Percentiles rank a stretch among this genome's conserved stretches.
These are phyloP conservation scores for Pantherophis alleghaniensis DNA, from an alignment of 2,797 vertebrate species.

Conservation along the genomic window DNA sequence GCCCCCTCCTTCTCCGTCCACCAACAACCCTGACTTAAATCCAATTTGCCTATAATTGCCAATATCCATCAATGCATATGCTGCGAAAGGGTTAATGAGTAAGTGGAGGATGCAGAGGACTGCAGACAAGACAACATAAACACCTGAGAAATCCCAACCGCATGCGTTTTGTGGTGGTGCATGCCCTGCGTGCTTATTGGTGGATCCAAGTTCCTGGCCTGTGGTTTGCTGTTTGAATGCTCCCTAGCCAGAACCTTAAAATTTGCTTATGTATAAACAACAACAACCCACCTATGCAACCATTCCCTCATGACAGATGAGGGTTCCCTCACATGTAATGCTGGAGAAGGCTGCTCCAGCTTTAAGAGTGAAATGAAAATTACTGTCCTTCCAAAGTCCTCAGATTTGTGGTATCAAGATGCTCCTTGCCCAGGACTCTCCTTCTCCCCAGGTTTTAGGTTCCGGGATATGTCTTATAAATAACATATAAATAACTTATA, in stretches of 20 bases:
- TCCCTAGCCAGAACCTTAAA: background rate
- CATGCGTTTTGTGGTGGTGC: accelerated
- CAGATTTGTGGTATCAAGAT: background rate
- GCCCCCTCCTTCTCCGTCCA: background rate
- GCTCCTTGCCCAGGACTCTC: background rate
- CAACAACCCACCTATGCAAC: background rate
- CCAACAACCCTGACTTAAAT: background rate
- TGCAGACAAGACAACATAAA: background rate
- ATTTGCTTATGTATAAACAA: background rate
- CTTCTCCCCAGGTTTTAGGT: background rate
- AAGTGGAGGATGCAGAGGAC: background rate
- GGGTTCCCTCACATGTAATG: background rate
- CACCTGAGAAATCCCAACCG: background rate
- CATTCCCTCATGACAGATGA: background rate
- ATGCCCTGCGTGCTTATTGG: background rate
- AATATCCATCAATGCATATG: background rate
- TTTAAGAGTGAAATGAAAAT: background rate
- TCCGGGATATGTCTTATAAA: background rate
- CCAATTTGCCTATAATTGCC: background rate
- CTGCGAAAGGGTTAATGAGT: background rate
- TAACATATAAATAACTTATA: slow-evolving; percentile 18
- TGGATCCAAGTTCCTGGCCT: background rate
- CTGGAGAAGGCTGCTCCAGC: background rate
- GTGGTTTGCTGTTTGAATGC: background rate
- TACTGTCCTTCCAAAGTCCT: background rate